Conservation (phyloP, 2,888 invertebrate species). For the Bembecia ichneumoniformis region DNA sequence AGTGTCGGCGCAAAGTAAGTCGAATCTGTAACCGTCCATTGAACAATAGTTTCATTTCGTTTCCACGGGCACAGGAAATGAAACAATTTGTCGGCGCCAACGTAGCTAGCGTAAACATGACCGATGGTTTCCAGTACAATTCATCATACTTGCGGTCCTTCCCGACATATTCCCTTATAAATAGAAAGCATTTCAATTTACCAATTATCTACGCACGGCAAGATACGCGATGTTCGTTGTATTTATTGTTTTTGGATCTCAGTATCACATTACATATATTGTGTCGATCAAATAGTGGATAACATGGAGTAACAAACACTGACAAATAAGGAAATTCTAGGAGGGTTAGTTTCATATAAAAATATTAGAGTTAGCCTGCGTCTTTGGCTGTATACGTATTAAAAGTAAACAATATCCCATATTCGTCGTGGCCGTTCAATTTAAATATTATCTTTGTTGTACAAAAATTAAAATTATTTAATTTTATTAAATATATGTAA, state of each 20-base stretch:
- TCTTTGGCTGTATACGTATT: too few relatives aligned
- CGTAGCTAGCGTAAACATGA: slow-evolving; percentile 14
- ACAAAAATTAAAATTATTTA: too few relatives aligned
- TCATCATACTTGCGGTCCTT: slow-evolving; percentile 18
- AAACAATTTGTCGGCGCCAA: slow-evolving; percentile 13
- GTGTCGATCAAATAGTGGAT: too few relatives aligned
- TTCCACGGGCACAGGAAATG: slow-evolving; percentile 7
- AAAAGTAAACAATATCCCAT: too few relatives aligned
- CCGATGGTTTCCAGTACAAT: slow-evolving; percentile 26
- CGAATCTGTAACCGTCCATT: slow-evolving; percentile 10
- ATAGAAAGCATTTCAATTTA: background rate
- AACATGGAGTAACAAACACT: too few relatives aligned
- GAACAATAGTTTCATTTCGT: slow-evolving; percentile 14
- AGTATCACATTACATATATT: too few relatives aligned
- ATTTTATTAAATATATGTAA: too few relatives aligned
- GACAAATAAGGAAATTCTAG: too few relatives aligned
- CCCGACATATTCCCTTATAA: background rate
- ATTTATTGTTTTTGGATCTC: background rate
- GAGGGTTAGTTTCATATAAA: too few relatives aligned
- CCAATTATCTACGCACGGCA: background rate
- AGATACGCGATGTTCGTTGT: background rate
- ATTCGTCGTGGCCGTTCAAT: too few relatives aligned
- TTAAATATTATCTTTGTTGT: too few relatives aligned
- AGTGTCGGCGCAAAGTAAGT: background rate
- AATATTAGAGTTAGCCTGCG: too few relatives aligned